Evolutionary conservation across 2,113 vertebrate genomes (phyloP), one percentile per base, ranked within the genome.

Genomic region (Chiloscyllium plagiosum): DNA sequence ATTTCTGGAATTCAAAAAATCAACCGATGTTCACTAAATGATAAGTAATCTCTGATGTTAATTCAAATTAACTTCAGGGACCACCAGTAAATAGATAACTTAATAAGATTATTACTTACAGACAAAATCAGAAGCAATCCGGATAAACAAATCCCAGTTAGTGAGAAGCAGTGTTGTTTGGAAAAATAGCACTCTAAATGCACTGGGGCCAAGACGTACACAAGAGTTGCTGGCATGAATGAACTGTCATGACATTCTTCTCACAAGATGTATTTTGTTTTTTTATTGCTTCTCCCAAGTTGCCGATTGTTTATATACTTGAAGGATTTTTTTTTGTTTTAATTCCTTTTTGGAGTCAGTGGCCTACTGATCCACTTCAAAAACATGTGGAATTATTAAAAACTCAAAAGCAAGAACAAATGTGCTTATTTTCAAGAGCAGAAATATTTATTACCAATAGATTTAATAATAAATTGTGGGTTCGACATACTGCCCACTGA

Each of bases 1-100:
- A 95, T 95, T 72, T 95, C 68, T 29, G 22, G 94, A 95, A 72
- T 72, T 95, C 93, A 52, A 61, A 83, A 61, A 90, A 65, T 90
- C 87, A 72, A 70, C 37, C 37, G 69, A 94, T 15, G 66, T 42
- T 47, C 65, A 33, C n/a, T 69, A 66, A 94, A 69, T 94, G n/a
- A 24, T 20, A 20, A 4, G 19, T 37, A 42, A 94, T 70, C 20
- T 69, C 65, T 26, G 17, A 7, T 26, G 70, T 29, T 72, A 72
- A n/a, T 8, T 37, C 65, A 37, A 94, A 94, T 47, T 94, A 94
- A 94, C 65, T 69, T 24, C 42, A 37, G 20, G n/a, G 92, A 56
- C 65, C 65, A 24, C 17, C 2, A 3, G 65, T 94, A 70, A 69
- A 22, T 47, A 94, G 47, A 42, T 68, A 24, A 68, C n/a, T 69